Evolutionary conservation across 2,113 vertebrate species (phyloP).

Genomic region (Polypterus bichir): DNA sequence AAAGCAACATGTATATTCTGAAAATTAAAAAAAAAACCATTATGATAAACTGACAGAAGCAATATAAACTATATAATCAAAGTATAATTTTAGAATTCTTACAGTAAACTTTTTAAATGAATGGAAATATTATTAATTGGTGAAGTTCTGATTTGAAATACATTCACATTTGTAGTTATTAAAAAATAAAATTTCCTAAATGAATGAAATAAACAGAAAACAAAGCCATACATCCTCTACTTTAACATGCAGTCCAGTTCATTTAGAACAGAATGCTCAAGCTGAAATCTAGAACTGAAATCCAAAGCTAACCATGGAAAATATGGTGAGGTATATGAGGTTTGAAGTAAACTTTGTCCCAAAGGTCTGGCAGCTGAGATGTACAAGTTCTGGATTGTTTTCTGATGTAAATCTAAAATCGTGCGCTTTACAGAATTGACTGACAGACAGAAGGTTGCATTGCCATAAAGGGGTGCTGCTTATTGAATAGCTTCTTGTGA

Average conservation of each 20-base stretch:
- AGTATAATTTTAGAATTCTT: too few species aligned
- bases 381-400: too few species aligned
- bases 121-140: too few species aligned
- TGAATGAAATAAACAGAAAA: not conserved
- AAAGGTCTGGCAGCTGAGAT: not conserved
- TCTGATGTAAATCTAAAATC: too few species aligned
- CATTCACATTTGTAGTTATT: not conserved
- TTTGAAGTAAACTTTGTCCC: not conserved
- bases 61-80: too few species aligned
- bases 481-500: conserved; percentile 8
- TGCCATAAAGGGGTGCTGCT: conserved; percentile 23
- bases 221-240: not conserved
- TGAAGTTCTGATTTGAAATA: not conserved
- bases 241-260: not conserved
- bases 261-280: not conserved
- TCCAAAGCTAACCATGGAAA: not conserved
- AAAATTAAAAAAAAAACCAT: too few species aligned
- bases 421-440: not conserved
- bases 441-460: not conserved
- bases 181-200: not conserved
- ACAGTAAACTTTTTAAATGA: too few species aligned
- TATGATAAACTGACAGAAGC: too few species aligned
- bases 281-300: not conserved
- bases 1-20: too few species aligned
- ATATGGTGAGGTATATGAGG: too few species aligned